Conservation (phyloP, 2,113 vertebrate species). For the Ophiodon elongatus region DNA sequence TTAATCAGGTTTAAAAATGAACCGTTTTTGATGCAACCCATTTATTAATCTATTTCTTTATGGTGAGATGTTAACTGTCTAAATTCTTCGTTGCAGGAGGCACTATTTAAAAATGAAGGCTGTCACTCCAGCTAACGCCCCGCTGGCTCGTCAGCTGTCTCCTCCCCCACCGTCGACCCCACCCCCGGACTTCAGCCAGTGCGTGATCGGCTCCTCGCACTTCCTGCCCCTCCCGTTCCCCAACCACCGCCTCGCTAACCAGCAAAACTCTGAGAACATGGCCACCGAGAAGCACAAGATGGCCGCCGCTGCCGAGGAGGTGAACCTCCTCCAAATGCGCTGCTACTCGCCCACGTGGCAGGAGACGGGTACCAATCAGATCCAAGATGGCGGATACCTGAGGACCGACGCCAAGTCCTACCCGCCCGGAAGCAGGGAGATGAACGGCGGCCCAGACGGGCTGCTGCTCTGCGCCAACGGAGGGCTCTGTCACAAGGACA, state of each 20-base stretch:
- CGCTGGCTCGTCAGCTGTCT: constrained; percentile 74
- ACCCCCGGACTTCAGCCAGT: constrained; percentile 92
- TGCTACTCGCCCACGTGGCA: constrained; percentile 82
- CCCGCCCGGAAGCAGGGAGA: constrained; percentile 62
- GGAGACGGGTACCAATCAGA: constrained; percentile 43
- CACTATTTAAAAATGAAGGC: constrained; percentile 11
- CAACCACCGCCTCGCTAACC: constrained; percentile 87
- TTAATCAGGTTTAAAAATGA: too few species aligned
- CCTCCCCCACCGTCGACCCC: constrained; percentile 86
- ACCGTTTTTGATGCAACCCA: too few species aligned
- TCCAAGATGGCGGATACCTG: constrained; percentile 54
- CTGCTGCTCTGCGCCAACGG: constrained; percentile 29
- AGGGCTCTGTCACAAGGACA: constrained; percentile 84
- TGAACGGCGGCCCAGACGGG: not conserved
- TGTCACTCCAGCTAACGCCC: constrained; percentile 2
- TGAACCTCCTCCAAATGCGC: constrained; percentile 85
- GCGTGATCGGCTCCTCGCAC: constrained; percentile 80
- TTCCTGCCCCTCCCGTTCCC: constrained; percentile 69
- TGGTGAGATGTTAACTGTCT: not conserved
- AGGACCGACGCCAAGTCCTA: constrained; percentile 65
- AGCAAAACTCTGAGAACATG: constrained; percentile 93
- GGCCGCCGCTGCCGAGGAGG: constrained; percentile 78
- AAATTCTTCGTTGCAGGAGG: constrained; percentile 44
- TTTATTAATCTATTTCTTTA: not conserved
- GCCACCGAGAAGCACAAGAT: constrained; percentile 87